Evolutionary conservation across 1,140 invertebrate species (phyloP).

Genomic region (Anadara kagoshimensis): DNA sequence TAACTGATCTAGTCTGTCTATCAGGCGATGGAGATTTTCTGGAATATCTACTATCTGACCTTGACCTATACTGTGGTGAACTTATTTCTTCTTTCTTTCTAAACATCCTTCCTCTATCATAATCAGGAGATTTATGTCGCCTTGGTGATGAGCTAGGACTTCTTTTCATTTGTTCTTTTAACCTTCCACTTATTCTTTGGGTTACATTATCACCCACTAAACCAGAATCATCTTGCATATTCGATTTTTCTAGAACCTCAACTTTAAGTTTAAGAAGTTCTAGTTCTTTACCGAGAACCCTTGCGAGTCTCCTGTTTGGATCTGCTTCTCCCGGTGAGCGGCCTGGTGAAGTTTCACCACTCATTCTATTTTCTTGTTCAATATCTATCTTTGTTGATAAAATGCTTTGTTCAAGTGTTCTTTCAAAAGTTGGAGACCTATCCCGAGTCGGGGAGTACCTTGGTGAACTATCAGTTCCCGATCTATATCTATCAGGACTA

Average conservation of each 20-base stretch:
- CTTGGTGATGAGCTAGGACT: slow-evolving; percentile 29
- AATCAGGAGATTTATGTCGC: slow-evolving; percentile 31
- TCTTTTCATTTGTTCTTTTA: slow-evolving; percentile 31
- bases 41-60: slow-evolving; percentile 18
- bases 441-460: neutral
- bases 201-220: slow-evolving; percentile 37
- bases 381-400: neutral
- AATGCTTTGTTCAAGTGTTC: neutral
- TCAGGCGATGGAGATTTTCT: slow-evolving; percentile 5
- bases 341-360: slow-evolving; percentile 24
- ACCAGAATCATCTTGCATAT: slow-evolving; percentile 36
- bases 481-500: slow-evolving; percentile 22
- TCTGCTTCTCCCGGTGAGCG: slow-evolving; percentile 14
- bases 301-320: slow-evolving; percentile 38
- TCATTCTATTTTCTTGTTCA: neutral
- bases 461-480: too few relatives aligned
- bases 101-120: slow-evolving; percentile 29
- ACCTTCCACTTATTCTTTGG: slow-evolving; percentile 31
- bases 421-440: slow-evolving; percentile 4
- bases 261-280: slow-evolving; percentile 40
- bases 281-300: slow-evolving; percentile 35
- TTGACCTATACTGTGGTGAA: slow-evolving; percentile 1
- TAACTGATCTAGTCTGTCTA: neutral
- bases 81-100: slow-evolving; percentile 18
- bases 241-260: slow-evolving; percentile 40